Percentiles rank a stretch among this genome's conserved stretches.
phyloP scores from a whole-genome alignment of 2,113 vertebrate genomes.

The Poeciliopsis prolifica region DNA sequence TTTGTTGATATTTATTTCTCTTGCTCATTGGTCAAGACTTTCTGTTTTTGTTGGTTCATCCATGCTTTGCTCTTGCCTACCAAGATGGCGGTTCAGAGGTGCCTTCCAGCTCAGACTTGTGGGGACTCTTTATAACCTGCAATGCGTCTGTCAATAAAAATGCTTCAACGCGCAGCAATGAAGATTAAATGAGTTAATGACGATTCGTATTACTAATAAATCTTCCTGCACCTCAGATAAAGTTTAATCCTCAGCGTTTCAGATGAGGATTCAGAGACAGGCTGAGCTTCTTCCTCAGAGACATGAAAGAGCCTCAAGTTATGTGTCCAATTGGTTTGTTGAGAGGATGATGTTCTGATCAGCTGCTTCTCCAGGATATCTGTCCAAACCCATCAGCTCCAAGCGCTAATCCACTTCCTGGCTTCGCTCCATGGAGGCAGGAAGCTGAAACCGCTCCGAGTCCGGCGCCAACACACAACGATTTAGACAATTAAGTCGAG shows the following conservation, averaged over 20 bases:
- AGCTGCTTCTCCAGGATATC: constrained; percentile 26
- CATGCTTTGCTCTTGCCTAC: too few species aligned
- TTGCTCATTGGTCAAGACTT: too few species aligned
- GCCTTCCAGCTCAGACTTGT: too few species aligned
- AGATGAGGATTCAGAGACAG: background rate
- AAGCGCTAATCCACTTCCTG: constrained; percentile 40
- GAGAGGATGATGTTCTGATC: constrained; percentile 40
- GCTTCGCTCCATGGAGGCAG: constrained; percentile 11
- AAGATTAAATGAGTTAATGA: too few species aligned
- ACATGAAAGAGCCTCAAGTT: constrained; percentile 19
- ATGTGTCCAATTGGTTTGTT: constrained; percentile 27
- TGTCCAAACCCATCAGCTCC: constrained; percentile 38
- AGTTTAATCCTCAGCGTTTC: background rate
- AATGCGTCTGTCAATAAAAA: too few species aligned
- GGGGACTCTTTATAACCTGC: too few species aligned
- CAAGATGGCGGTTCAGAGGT: too few species aligned
- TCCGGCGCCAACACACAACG: background rate
- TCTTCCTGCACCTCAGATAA: too few species aligned
- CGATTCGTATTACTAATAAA: too few species aligned
- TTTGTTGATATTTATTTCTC: too few species aligned
- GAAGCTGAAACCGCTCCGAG: background rate
- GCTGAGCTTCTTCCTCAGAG: background rate
- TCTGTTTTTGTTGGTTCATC: too few species aligned
- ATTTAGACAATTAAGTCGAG: constrained; percentile 36
- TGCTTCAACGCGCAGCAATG: too few species aligned